These are phyloP conservation scores for Microcebus lehilahytsara DNA, from an alignment of 2,113 vertebrate species.

Conservation along the genomic window DNA sequence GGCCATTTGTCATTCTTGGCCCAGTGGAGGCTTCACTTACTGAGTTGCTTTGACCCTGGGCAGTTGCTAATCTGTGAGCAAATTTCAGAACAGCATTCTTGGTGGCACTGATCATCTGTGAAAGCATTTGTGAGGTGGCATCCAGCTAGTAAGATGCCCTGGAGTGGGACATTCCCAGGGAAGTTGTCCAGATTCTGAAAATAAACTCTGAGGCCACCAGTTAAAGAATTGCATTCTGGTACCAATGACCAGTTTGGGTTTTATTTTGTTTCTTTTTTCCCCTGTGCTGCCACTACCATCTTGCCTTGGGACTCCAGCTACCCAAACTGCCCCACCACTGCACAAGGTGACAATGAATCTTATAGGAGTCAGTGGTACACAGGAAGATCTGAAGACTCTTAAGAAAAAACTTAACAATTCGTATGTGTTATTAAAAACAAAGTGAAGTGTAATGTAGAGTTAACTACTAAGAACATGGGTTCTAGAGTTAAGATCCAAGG, in stretches of 20 bases:
- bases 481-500: background rate
- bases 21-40: conserved; percentile 29
- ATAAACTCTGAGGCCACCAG: conserved; percentile 48
- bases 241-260: background rate
- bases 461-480: background rate
- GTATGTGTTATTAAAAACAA: background rate
- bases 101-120: conserved; percentile 63
- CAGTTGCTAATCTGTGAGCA: conserved; percentile 62
- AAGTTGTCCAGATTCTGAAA: conserved; percentile 68
- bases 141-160: conserved; percentile 36
- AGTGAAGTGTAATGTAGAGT: background rate
- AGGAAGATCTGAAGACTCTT: background rate
- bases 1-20: conserved; percentile 53
- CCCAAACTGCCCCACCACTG: background rate
- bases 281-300: conserved; percentile 6
- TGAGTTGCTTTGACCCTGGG: conserved; percentile 45
- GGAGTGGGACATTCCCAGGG: conserved; percentile 34
- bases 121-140: conserved; percentile 62
- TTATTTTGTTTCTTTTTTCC: conserved; percentile 37
- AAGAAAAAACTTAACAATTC: background rate
- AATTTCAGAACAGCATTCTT: conserved; percentile 60
- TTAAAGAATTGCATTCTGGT: conserved; percentile 17
- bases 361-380: background rate
- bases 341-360: background rate
- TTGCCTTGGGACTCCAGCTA: background rate